Base-by-base conservation (phyloP, 1,140 invertebrate genomes). In the Antheraea pernyi region DNA sequence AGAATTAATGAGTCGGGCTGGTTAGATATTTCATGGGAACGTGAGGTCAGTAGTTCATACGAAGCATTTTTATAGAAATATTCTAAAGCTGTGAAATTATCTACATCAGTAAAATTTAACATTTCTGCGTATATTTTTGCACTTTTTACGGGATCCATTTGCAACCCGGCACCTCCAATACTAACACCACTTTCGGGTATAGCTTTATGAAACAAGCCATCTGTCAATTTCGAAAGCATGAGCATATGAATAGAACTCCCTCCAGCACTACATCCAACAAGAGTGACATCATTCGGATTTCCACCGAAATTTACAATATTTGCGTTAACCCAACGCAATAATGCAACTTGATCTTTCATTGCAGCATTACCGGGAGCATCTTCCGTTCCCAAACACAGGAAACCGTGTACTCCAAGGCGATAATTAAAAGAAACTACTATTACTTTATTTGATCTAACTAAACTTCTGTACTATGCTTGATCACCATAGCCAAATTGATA, bases 251-350 rank as follows among this genome's bases (percentile, higher is more conserved):
- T 81, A 16, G 84, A 69, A 0, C 76, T 67, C 0, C 77, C 66
- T 0, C 84, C 84, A 53, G 83, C 84, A 67, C 86, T 88, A 58
- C 69, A 78, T 6, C 81, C 86, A 19, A 46, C 69, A 30, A 86
- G 73, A 0, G 86, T 85, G 0, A 88, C 75, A 60, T 88, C 80
- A 59, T 80, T 65, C 10, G 84, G 78, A 65, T 88, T 80, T 7
- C 86, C 86, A 36, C 86, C 84, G 53, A 85, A 88, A 65, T 69
- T 77, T 7, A 69, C 75, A 42, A 85, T 85, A 66, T 86, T 86
- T 39, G 72, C 67, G n/a, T 81, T 74, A 10, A 85, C 79, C 85
- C 85, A 87, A 0, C 78, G 69, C 8, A 87, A 4, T 19, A 81
- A 59, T 42, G 82, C 78, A 5, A 87, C 73, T 66, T 83, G 80